phyloP scores from a whole-genome alignment of 1,140 invertebrate species.

The Scaptomyza pallida region DNA sequence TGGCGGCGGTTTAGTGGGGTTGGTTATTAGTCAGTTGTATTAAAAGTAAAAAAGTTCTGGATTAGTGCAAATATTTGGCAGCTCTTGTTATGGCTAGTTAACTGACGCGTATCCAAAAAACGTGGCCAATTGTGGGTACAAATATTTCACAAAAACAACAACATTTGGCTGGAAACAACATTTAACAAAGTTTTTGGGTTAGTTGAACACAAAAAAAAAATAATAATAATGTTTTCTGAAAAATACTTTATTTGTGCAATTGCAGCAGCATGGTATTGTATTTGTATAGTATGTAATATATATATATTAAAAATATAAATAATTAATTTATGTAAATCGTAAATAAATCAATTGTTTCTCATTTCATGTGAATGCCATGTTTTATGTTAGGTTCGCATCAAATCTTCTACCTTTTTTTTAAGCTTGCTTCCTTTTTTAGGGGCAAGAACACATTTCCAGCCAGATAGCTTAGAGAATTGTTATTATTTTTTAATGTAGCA shows the following conservation, averaged over 20 bases:
- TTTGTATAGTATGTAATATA: constrained; percentile 57
- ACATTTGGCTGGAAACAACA: constrained; percentile 29
- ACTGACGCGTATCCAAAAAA: constrained; percentile 17
- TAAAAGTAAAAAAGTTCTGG: constrained; percentile 50
- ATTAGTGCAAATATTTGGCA: constrained; percentile 60
- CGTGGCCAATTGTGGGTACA: constrained; percentile 42
- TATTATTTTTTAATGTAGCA: constrained; percentile 35
- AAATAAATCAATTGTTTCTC: constrained; percentile 67
- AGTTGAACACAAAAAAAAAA: too few species aligned
- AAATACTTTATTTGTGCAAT: constrained; percentile 84
- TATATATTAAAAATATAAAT: constrained; percentile 80
- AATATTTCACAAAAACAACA: constrained; percentile 1
- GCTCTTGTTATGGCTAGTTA: constrained; percentile 32
- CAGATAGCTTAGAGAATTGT: constrained; percentile 20
- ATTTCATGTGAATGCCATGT: constrained; percentile 51
- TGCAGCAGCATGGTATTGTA: constrained; percentile 73
- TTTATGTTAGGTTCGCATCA: constrained; percentile 32
- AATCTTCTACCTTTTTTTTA: constrained; percentile 26
- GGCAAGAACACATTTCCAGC: constrained; percentile 43
- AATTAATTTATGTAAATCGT: constrained; percentile 82
- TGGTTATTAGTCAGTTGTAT: constrained; percentile 45
- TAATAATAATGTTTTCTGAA: constrained; percentile 48
- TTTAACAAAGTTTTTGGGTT: constrained; percentile 20
- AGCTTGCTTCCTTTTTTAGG: constrained; percentile 34
- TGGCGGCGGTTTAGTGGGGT: constrained; percentile 30